These are phyloP conservation scores for Oceanodroma leucorhoa DNA, from an alignment of 2,797 vertebrate genomes.

Conservation along the genomic window DNA sequence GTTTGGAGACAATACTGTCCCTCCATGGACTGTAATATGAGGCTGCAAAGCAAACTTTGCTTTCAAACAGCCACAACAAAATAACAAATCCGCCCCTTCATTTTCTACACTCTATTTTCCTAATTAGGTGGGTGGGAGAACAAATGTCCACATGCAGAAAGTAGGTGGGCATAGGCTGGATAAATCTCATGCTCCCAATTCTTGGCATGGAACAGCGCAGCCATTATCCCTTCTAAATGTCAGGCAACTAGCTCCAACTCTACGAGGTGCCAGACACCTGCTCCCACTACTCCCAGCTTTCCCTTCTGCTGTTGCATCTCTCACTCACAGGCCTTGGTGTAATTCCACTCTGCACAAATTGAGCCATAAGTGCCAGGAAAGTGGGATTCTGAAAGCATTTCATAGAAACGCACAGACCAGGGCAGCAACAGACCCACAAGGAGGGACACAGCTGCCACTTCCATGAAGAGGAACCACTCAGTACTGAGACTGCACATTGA, in stretches of 20 bases:
- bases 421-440: background rate
- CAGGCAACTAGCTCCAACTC: slow-evolving; percentile 70
- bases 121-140: slow-evolving; percentile 68
- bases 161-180: slow-evolving; percentile 67
- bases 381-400: background rate
- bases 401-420: slow-evolving; percentile 26
- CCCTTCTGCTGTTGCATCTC: slow-evolving; percentile 63
- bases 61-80: slow-evolving; percentile 60
- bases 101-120: slow-evolving; percentile 66
- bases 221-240: slow-evolving; percentile 77
- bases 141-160: slow-evolving; percentile 67
- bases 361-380: slow-evolving; percentile 3
- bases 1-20: slow-evolving; percentile 54
- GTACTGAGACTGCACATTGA: background rate
- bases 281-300: slow-evolving; percentile 62
- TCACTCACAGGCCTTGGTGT: slow-evolving; percentile 29
- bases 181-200: slow-evolving; percentile 59
- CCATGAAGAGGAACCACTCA: background rate
- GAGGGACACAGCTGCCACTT: slow-evolving; percentile 20
- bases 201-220: slow-evolving; percentile 68
- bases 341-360: slow-evolving; percentile 33
- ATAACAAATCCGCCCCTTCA: slow-evolving; percentile 62
- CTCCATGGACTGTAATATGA: slow-evolving; percentile 38
- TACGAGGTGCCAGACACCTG: slow-evolving; percentile 76
- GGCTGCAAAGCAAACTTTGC: slow-evolving; percentile 61